Evolutionary conservation across 64 coral and sea anemone species (phyloP).

Genomic region (Montipora sp.): DNA sequence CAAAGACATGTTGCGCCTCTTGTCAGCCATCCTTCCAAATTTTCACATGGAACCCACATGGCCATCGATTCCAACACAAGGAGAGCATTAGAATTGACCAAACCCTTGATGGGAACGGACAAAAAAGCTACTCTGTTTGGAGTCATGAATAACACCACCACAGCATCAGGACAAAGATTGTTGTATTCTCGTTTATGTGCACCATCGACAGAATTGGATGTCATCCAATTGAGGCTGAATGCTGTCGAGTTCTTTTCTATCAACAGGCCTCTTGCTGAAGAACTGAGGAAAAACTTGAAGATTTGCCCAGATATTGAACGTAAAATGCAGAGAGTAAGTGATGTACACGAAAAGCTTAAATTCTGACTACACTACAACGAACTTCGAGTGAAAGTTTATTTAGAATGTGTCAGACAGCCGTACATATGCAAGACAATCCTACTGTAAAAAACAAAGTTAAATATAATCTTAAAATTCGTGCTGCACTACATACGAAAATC

Average conservation of each 20-base stretch:
- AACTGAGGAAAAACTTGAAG: slow-evolving; percentile 69
- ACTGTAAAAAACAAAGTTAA: too few species aligned
- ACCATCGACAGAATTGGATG: slow-evolving; percentile 62
- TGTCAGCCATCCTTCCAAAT: slow-evolving; percentile 68
- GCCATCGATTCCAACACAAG: slow-evolving; percentile 88
- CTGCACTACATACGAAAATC: too few species aligned
- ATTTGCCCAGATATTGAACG: slow-evolving; percentile 89
- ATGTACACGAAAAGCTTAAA: background rate
- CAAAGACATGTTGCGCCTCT: slow-evolving; percentile 85
- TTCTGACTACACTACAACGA: too few species aligned
- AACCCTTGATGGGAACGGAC: slow-evolving; percentile 70
- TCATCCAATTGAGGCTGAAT: slow-evolving; percentile 65
- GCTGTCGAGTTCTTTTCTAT: slow-evolving; percentile 75
- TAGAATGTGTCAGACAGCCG: too few species aligned
- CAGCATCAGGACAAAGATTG: slow-evolving; percentile 76
- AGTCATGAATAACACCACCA: slow-evolving; percentile 78
- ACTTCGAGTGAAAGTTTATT: too few species aligned
- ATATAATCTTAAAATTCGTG: too few species aligned
- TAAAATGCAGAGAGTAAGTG: slow-evolving; percentile 76
- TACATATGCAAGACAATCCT: too few species aligned
- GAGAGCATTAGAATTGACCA: slow-evolving; percentile 80
- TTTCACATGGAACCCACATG: slow-evolving; percentile 85
- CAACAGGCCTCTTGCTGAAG: slow-evolving; percentile 74
- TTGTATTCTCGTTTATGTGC: slow-evolving; percentile 75
- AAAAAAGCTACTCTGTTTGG: slow-evolving; percentile 89